phyloP scores from a whole-genome alignment of 2,113 vertebrate genomes.

The Brachypteracias leptosomus region DNA sequence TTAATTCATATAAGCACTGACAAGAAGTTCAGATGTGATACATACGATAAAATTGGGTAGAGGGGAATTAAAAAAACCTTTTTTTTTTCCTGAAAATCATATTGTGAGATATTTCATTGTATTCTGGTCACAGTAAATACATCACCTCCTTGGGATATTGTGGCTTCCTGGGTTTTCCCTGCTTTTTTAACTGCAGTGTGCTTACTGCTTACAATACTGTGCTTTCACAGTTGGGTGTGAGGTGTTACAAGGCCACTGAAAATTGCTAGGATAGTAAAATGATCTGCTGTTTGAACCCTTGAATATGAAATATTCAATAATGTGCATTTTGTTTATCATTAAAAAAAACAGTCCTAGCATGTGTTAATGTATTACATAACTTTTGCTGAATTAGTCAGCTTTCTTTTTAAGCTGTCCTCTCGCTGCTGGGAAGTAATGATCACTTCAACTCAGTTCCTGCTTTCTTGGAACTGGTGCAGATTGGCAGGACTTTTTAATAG shows the following conservation, averaged over 20 bases:
- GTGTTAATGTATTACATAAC: background rate
- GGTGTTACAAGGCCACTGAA: background rate
- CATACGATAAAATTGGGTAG: background rate
- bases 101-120: background rate
- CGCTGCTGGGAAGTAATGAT: background rate
- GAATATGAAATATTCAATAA: background rate
- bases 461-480: conserved; percentile 38
- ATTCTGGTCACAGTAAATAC: background rate
- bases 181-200: background rate
- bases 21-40: background rate
- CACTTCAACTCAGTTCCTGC: background rate
- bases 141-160: background rate
- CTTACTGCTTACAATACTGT: background rate
- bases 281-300: background rate
- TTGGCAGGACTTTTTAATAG: conserved; percentile 10
- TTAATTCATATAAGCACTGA: background rate
- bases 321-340: background rate
- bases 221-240: background rate
- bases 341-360: background rate
- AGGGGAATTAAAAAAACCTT: background rate
- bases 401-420: background rate
- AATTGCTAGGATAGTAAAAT: background rate
- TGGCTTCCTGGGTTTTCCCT: background rate
- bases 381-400: conserved; percentile 11
- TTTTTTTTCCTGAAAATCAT: background rate